phyloP scores from a whole-genome alignment of 2,797 vertebrate genomes.

The Clarias fuscus region DNA sequence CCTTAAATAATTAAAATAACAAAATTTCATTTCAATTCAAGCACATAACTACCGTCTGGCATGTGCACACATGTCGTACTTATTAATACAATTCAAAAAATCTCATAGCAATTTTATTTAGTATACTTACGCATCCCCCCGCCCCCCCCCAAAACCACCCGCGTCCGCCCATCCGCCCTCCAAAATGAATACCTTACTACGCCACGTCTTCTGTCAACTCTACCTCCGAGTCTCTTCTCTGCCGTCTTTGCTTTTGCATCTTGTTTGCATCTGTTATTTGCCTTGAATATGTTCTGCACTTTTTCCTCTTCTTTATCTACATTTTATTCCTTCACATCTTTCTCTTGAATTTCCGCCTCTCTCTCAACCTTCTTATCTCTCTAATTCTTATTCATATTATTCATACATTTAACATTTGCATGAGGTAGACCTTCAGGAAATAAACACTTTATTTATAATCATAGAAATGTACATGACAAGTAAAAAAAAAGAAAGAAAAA shows the following conservation, averaged over 20 bases:
- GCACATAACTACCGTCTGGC: not conserved
- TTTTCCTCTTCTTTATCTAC: not conserved
- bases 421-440: not conserved
- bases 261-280: not conserved
- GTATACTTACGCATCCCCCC: too few relatives aligned
- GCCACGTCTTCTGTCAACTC: not conserved
- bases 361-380: not conserved
- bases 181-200: not conserved
- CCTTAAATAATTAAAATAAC: not conserved
- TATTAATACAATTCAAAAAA: not conserved
- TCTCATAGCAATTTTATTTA: not conserved
- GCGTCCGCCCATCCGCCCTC: not conserved
- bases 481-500: not conserved
- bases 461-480: not conserved
- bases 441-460: slow-evolving; percentile 16
- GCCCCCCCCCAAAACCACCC: too few relatives aligned
- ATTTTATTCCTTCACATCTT: not conserved
- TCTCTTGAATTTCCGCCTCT: not conserved
- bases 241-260: too few relatives aligned
- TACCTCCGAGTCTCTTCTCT: not conserved
- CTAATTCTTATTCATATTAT: not conserved
- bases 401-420: not conserved
- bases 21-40: not conserved
- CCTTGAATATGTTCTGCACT: not conserved
- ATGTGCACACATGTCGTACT: not conserved